A percentile compares a stretch with the other conserved stretches of the same genome.
Conservation (phyloP, 2,888 invertebrate species). For the Lycia hirtaria region DNA sequence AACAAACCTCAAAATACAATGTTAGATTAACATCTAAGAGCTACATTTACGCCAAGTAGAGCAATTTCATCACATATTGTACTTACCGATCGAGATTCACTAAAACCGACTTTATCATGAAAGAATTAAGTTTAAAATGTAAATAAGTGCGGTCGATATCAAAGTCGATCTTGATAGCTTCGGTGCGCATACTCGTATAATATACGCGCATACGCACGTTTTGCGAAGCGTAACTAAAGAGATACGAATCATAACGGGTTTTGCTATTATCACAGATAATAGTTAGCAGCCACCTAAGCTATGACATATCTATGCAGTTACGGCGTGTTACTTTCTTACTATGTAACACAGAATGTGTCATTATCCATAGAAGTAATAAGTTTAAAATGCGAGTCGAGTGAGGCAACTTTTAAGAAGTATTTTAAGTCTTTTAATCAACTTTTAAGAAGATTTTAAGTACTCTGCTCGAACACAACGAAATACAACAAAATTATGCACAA, state of each 20-base stretch:
- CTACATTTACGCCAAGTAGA: constrained; percentile 16
- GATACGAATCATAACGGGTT: constrained; percentile 46
- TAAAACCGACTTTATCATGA: constrained; percentile 13
- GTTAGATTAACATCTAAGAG: constrained; percentile 25
- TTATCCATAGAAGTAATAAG: no score
- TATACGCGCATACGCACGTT: constrained; percentile 36
- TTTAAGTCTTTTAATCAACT: no score
- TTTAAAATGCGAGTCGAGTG: no score
- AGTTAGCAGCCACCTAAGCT: constrained; percentile 12
- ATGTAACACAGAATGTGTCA: constrained; percentile 7
- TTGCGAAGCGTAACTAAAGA: constrained; percentile 52
- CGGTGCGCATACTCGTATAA: constrained; percentile 29
- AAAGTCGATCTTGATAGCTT: constrained; percentile 31
- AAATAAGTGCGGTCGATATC: background rate
- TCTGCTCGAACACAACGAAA: no score
- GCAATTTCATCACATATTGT: constrained; percentile 17
- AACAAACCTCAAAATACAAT: constrained; percentile 1
- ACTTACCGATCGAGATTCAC: background rate
- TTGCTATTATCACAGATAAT: constrained; percentile 34
- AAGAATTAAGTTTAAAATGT: background rate
- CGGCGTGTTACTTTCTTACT: constrained; percentile 15
- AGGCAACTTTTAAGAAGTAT: no score
- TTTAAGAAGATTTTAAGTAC: no score
- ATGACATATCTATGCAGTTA: constrained; percentile 24
- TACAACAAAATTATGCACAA: no score